Percentiles rank a stretch among this genome's conserved stretches.
Conservation (phyloP, 2,888 invertebrate species). For the Stenolophus ochropezus region DNA sequence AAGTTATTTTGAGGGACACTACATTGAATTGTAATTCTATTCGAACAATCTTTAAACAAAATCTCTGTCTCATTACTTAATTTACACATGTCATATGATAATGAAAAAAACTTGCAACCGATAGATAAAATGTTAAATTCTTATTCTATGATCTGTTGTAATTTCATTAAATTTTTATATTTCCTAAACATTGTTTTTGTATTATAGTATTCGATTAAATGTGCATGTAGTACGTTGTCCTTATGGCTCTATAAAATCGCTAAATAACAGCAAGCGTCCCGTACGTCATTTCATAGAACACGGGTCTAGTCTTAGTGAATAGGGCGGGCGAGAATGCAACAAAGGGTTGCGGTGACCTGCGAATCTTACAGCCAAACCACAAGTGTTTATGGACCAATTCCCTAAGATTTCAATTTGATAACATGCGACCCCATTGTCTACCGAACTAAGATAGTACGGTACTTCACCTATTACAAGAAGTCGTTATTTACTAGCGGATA, state of each 20-base stretch:
- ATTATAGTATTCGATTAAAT: background rate
- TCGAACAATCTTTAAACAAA: no score
- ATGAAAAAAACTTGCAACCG: no score
- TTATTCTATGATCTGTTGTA: no score
- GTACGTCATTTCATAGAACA: constrained; percentile 19
- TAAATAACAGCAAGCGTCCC: background rate
- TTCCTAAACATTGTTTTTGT: no score
- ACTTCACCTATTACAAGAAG: background rate
- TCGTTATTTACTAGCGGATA: background rate
- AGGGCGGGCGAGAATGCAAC: constrained; percentile 4
- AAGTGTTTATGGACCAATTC: constrained; percentile 58
- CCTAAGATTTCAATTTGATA: constrained; percentile 61
- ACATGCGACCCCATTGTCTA: constrained; percentile 49
- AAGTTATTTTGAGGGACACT: no score
- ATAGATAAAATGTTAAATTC: no score
- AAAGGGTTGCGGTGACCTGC: constrained; percentile 21
- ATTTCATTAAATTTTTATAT: no score
- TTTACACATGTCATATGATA: no score
- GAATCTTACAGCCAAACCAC: constrained; percentile 54
- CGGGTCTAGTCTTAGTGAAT: background rate
- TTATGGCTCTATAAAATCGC: background rate
- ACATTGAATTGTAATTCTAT: no score
- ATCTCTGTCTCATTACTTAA: no score
- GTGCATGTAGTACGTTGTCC: background rate
- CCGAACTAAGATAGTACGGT: constrained; percentile 3